Percentiles rank a stretch among this genome's conserved stretches.
These are phyloP conservation scores for Microctenopoma lineatum DNA, from an alignment of 2,797 vertebrate genomes.

Conservation along the genomic window DNA sequence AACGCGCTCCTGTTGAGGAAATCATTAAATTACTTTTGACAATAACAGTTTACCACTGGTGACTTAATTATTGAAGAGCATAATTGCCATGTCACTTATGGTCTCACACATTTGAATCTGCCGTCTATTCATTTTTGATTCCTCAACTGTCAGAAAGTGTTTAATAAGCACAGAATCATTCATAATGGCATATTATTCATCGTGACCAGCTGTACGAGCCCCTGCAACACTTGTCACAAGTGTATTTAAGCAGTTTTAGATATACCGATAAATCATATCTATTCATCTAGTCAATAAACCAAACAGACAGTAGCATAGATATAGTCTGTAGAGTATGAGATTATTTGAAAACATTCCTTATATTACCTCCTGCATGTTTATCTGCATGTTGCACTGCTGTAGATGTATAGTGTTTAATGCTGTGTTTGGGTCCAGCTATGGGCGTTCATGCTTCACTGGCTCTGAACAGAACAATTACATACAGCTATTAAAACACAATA, in stretches of 20 bases:
- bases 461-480: slow-evolving; percentile 80
- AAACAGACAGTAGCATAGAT: neutral
- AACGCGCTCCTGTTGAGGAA: slow-evolving; percentile 30
- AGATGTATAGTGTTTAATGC: slow-evolving; percentile 30
- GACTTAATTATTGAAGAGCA: slow-evolving; percentile 65
- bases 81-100: slow-evolving; percentile 61
- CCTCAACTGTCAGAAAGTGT: slow-evolving; percentile 66
- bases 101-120: slow-evolving; percentile 61
- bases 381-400: slow-evolving; percentile 23
- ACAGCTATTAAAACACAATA: slow-evolving; percentile 81
- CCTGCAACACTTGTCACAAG: neutral
- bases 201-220: slow-evolving; percentile 64
- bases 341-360: slow-evolving; percentile 17
- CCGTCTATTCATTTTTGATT: slow-evolving; percentile 56
- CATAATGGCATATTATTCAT: slow-evolving; percentile 44
- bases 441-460: slow-evolving; percentile 69
- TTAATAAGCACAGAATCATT: slow-evolving; percentile 60
- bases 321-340: neutral
- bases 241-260: neutral
- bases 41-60: slow-evolving; percentile 64
- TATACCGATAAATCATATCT: neutral
- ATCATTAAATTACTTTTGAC: slow-evolving; percentile 60
- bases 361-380: slow-evolving; percentile 7
- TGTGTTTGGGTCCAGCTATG: slow-evolving; percentile 65
- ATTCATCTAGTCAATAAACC: neutral